Percentiles rank a stretch among this genome's conserved stretches.
Evolutionary conservation across 2,797 vertebrate species (phyloP).

Genomic region (Megaceryle alcyon): DNA sequence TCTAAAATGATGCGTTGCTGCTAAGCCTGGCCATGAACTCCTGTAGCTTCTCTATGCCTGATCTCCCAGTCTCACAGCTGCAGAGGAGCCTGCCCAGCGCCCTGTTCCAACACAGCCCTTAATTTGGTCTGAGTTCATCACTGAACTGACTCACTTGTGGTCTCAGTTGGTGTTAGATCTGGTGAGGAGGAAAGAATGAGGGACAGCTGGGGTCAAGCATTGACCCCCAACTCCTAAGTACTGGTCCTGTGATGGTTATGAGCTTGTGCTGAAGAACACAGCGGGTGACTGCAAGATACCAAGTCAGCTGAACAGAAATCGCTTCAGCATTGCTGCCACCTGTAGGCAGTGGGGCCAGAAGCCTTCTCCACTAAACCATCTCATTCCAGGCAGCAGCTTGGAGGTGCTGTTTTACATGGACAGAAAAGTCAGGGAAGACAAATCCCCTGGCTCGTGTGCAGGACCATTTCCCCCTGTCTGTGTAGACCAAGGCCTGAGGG

Average conservation of each 20-base stretch:
- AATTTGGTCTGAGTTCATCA: background rate
- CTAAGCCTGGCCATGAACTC: background rate
- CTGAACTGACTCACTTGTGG: background rate
- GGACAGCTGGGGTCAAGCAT: background rate
- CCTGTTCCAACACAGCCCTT: background rate
- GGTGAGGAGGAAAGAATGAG: background rate
- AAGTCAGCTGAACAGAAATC: background rate
- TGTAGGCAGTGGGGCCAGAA: background rate
- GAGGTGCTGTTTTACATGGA: background rate
- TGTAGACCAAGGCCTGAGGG: background rate
- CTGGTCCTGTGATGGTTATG: background rate
- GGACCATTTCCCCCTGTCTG: background rate
- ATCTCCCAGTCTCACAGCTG: background rate
- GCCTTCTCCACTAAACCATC: background rate
- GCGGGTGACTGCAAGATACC: background rate
- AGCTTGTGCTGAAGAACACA: background rate
- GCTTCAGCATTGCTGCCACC: background rate
- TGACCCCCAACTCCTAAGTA: background rate
- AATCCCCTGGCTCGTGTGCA: rapidly evolving
- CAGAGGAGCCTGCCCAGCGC: background rate
- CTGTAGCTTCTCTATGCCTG: background rate
- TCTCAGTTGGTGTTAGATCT: background rate
- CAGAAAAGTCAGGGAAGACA: background rate
- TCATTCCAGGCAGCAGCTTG: background rate
- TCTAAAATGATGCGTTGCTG: background rate